Conservation (phyloP, 2,797 vertebrate genomes). For the Thripadectes ignobilis region DNA sequence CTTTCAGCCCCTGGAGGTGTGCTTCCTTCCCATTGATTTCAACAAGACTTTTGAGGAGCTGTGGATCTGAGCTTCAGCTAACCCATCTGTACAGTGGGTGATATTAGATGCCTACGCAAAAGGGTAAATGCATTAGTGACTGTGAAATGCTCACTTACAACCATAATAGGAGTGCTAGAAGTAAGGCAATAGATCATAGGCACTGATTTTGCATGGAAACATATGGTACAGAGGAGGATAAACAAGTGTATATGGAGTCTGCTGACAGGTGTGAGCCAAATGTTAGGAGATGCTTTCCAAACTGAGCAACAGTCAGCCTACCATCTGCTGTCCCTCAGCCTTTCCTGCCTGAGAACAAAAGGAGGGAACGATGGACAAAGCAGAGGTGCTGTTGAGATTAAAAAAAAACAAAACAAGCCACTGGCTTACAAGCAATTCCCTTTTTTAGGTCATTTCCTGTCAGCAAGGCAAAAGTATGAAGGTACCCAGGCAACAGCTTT, state of each 20-base stretch:
- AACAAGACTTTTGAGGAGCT: background rate
- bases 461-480: background rate
- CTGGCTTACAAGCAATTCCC: background rate
- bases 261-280: slow-evolving; percentile 69
- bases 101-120: slow-evolving; percentile 52
- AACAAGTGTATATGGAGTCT: slow-evolving; percentile 52
- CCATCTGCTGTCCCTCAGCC: slow-evolving; percentile 32
- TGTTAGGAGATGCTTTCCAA: slow-evolving; percentile 48
- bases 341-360: background rate
- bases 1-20: background rate
- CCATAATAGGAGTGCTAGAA: slow-evolving; percentile 61
- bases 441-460: background rate
- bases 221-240: slow-evolving; percentile 66
- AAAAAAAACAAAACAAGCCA: background rate
- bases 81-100: slow-evolving; percentile 58
- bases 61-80: background rate
- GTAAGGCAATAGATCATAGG: slow-evolving; percentile 64
- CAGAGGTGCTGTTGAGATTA: background rate
- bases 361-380: background rate
- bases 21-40: background rate
- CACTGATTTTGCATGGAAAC: slow-evolving; percentile 53
- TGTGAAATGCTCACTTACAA: slow-evolving; percentile 60
- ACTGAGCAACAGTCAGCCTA: slow-evolving; percentile 37
- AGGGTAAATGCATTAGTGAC: slow-evolving; percentile 41
- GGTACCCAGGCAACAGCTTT: background rate